Conservation (phyloP, 92 coral and sea anemone genomes). For the Parazoanthus atlanticus region DNA sequence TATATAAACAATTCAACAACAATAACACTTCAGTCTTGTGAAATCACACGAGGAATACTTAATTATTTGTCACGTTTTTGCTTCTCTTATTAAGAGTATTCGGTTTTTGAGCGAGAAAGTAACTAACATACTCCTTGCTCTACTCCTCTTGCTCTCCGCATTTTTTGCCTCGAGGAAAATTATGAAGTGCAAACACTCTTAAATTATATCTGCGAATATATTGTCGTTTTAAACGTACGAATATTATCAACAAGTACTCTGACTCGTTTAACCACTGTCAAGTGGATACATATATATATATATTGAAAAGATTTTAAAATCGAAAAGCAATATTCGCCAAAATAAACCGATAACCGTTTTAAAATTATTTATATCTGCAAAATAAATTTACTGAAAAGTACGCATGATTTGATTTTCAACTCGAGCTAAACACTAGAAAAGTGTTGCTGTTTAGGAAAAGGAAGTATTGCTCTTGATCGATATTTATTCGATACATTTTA, state of each 20-base stretch:
- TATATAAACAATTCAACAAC: constrained; percentile 6
- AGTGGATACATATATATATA: background rate
- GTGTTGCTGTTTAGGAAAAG: too few species aligned
- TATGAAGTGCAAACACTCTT: too few species aligned
- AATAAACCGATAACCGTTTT: background rate
- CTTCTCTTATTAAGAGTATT: background rate
- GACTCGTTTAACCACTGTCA: background rate
- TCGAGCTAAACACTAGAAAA: too few species aligned
- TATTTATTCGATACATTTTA: background rate
- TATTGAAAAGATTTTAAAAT: background rate
- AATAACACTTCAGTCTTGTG: background rate
- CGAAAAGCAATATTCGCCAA: background rate
- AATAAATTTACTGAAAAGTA: too few species aligned
- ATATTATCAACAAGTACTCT: too few species aligned
- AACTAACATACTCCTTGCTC: background rate
- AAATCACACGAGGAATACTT: constrained; percentile 6
- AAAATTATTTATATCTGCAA: too few species aligned
- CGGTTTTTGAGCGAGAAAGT: background rate
- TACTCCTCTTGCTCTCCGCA: background rate
- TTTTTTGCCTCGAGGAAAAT: background rate
- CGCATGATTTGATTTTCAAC: too few species aligned
- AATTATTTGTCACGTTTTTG: background rate
- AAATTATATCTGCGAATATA: too few species aligned
- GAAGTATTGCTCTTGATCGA: too few species aligned
- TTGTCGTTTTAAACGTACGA: too few species aligned